A percentile compares a stretch with the other conserved stretches of the same genome.
phyloP scores from a whole-genome alignment of 2,113 vertebrate species.

The Xenotilapia longispinis region DNA sequence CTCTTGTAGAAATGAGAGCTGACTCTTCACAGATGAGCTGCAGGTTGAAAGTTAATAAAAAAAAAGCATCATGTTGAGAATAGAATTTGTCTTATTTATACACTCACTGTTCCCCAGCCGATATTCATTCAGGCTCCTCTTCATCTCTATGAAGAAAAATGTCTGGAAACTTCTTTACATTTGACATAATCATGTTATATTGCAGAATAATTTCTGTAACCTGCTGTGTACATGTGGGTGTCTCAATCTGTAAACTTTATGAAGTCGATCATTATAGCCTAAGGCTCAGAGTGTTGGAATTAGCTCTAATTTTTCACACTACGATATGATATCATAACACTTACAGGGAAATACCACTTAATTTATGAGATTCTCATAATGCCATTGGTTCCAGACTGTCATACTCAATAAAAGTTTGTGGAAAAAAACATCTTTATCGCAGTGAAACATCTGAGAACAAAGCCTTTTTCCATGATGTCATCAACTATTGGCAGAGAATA shows the following conservation, averaged over 20 bases:
- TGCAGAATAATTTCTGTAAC: background rate
- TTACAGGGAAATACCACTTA: background rate
- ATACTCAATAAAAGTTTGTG: background rate
- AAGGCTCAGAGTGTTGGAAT: background rate
- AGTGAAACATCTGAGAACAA: background rate
- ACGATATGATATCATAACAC: background rate
- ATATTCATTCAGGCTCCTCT: background rate
- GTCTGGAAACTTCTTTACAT: background rate
- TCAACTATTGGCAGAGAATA: background rate
- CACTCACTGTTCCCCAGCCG: background rate
- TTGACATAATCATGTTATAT: background rate
- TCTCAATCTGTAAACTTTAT: background rate
- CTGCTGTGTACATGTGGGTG: background rate
- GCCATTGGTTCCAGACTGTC: background rate
- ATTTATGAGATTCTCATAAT: background rate
- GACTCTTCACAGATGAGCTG: background rate
- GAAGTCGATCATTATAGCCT: background rate
- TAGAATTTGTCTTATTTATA: background rate
- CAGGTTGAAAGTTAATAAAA: background rate
- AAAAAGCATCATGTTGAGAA: background rate
- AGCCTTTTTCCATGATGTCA: background rate
- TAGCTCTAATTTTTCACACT: constrained; percentile 8
- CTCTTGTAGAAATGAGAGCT: background rate
- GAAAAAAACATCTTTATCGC: background rate
- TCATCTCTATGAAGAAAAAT: background rate